Evolutionary conservation across 1,140 invertebrate genomes (phyloP), one percentile per base, ranked within the genome.

Genomic region (Nasonia vitripennis): DNA sequence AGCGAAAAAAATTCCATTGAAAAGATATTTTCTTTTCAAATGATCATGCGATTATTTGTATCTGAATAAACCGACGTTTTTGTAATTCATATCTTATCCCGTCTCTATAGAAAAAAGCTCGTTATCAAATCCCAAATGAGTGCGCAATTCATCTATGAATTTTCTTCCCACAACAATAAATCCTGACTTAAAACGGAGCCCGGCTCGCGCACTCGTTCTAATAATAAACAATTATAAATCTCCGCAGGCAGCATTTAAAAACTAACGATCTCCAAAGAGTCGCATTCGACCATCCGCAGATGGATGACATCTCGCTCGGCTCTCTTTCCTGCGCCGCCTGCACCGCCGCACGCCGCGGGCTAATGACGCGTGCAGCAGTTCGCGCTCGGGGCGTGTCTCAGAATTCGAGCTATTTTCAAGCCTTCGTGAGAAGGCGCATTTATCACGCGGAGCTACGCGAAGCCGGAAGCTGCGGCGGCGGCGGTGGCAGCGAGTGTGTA

Each of bases 371-470:
- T 80, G 78, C 73, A 14, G 45, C 78, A n/a, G 62, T n/a, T 62
- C 34, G 34, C 73, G 73, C 62, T 12, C 34, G 27, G 75, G 77
- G 83, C 77, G 77, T 84, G 77, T 78, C 68, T 84, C 77, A 84
- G 75, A 84, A 84, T 78, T 34, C 48, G 78, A 80, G 78, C 51
- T 85, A 80, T 85, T 85, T 85, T 85, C 83, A 81, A 85, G 45
- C 68, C 12, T 62, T 67, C 78, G 51, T 75, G 83, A 80, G 78
- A 74, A 80, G 83, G 68, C 83, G 68, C 78, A 80, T 85, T 80
- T 85, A 84, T 84, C 77, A 84, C 62, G 20, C 34, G 34, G 31
- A 27, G 37, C 34, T n/a, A 41, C 11, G 70, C 81, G 55, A 75
- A 77, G 75, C 82, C 82, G 82, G 82, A 84, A 84, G 75, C 75